Conservation (phyloP, 2,888 invertebrate genomes). For the Phyllotreta cruciferae region DNA sequence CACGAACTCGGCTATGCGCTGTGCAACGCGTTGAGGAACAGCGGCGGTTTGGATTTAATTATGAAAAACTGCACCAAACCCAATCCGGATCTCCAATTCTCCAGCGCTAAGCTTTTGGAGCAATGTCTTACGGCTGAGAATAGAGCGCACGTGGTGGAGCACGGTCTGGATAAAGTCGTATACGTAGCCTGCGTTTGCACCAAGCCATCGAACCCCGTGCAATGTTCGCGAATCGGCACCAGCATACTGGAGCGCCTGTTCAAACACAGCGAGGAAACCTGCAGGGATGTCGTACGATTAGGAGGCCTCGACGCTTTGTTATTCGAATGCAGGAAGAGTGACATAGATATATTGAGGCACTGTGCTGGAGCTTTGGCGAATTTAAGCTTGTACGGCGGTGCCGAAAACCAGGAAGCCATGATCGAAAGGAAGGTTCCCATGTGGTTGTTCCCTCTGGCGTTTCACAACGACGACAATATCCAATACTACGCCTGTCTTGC, state of each 20-base stretch:
- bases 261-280: constrained; percentile 95
- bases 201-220: constrained; percentile 76
- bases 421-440: constrained; percentile 91
- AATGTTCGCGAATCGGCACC: constrained; percentile 87
- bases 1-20: constrained; percentile 92
- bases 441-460: constrained; percentile 98
- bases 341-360: constrained; percentile 90
- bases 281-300: constrained; percentile 88
- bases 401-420: constrained; percentile 97
- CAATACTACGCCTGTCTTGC: constrained; percentile 99
- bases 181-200: constrained; percentile 88
- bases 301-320: constrained; percentile 95
- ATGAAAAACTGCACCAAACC: constrained; percentile 84
- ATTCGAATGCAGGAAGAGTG: constrained; percentile 92
- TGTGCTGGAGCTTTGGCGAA: constrained; percentile 98
- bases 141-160: constrained; percentile 89
- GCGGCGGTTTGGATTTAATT: constrained; percentile 88
- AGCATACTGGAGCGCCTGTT: constrained; percentile 93
- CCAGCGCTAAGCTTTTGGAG: constrained; percentile 88
- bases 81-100: constrained; percentile 80
- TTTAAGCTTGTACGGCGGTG: constrained; percentile 93
- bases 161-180: constrained; percentile 91
- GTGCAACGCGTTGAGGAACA: constrained; percentile 87
- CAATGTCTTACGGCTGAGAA: constrained; percentile 96
- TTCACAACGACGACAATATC: constrained; percentile 95